These are phyloP conservation scores for Notospermus geniculatus DNA, from an alignment of 1,140 invertebrate species.

Conservation along the genomic window DNA sequence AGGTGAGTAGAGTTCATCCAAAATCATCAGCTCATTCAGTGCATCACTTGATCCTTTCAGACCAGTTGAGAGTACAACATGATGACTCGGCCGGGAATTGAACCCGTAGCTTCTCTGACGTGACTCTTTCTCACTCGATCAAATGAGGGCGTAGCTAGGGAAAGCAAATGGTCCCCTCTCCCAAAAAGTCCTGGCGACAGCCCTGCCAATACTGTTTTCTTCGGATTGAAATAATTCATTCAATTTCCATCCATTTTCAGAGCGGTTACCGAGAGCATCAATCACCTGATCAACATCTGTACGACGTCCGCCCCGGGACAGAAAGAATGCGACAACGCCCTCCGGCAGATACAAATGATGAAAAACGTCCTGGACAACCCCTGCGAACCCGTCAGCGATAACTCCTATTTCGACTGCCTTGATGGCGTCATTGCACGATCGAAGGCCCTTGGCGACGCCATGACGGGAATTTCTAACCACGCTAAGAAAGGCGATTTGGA, in stretches of 20 bases:
- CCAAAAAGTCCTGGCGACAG: too few species aligned
- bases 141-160: too few species aligned
- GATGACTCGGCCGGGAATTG: too few species aligned
- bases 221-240: too few species aligned
- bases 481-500: constrained; percentile 86
- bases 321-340: constrained; percentile 94
- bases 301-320: constrained; percentile 82
- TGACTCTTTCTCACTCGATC: too few species aligned
- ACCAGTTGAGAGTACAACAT: too few species aligned
- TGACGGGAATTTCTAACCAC: constrained; percentile 81
- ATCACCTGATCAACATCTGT: constrained; percentile 80
- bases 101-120: too few species aligned
- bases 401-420: constrained; percentile 90
- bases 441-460: constrained; percentile 61
- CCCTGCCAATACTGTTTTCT: too few species aligned
- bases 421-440: constrained; percentile 93
- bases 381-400: constrained; percentile 81
- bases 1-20: constrained; percentile 53
- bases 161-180: too few species aligned
- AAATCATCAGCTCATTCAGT: too few species aligned
- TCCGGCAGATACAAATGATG: constrained; percentile 82
- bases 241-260: constrained; percentile 20
- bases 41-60: too few species aligned
- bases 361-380: constrained; percentile 80
- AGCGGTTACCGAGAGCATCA: constrained; percentile 88